Evolutionary conservation across 2,888 invertebrate species (phyloP).

Genomic region (Heterodera filipjevi): DNA sequence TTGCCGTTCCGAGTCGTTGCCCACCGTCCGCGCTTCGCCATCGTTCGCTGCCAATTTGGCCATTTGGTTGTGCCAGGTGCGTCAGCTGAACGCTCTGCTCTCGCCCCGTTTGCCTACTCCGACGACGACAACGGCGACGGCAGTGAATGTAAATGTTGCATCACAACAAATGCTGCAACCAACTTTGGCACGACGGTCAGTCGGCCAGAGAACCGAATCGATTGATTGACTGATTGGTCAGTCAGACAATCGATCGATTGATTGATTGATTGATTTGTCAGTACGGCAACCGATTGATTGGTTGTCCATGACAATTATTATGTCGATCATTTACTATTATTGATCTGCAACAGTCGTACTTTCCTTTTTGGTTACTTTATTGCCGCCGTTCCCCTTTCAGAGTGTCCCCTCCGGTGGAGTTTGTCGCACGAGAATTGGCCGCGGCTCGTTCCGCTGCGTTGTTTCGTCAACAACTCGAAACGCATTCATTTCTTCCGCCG

Average conservation of each 20-base stretch:
- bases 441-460: background rate
- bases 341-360: background rate
- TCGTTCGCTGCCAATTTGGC: slow-evolving; percentile 34
- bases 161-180: background rate
- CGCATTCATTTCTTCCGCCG: slow-evolving; percentile 17
- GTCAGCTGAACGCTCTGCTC: slow-evolving; percentile 29
- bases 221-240: background rate
- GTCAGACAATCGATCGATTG: background rate
- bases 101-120: slow-evolving; percentile 33
- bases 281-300: background rate
- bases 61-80: slow-evolving; percentile 33
- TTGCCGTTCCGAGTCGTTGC: slow-evolving; percentile 45
- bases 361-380: background rate
- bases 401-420: background rate
- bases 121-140: slow-evolving; percentile 40
- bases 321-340: background rate
- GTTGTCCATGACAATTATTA: background rate
- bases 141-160: background rate
- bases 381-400: background rate
- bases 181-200: background rate
- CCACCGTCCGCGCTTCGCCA: slow-evolving; percentile 26
- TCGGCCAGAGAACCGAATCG: background rate
- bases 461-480: background rate
- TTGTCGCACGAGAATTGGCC: slow-evolving; percentile 18
- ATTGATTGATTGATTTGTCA: background rate